Conservation (phyloP, 2,113 vertebrate species). For the Mus pahari region DNA sequence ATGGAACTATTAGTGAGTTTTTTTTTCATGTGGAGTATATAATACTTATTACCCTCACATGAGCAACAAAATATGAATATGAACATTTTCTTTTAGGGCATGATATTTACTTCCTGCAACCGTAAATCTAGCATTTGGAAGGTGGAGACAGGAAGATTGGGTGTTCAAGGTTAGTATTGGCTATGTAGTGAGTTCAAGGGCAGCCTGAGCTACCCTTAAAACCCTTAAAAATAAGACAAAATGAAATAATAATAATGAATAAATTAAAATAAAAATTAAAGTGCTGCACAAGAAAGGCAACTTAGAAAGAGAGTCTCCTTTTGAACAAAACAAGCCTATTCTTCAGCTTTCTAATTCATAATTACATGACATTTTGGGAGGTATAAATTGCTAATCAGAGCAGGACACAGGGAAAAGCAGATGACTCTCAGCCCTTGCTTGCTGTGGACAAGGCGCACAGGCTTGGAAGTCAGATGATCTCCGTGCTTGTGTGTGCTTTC, state of each 20-base stretch:
- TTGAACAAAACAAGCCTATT: neutral
- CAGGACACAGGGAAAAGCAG: neutral
- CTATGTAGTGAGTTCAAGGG: neutral
- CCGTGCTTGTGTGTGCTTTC: neutral
- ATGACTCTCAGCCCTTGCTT: fast-evolving
- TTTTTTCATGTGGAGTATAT: neutral
- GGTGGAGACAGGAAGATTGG: neutral
- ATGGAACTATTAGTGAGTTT: neutral
- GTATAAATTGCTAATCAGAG: neutral
- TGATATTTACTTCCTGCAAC: neutral
- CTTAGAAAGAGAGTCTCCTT: neutral
- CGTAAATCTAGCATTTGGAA: neutral
- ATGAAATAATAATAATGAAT: neutral
- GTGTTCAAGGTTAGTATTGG: neutral
- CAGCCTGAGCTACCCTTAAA: neutral
- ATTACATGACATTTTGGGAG: neutral
- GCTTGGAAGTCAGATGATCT: neutral
- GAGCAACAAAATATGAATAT: conserved; percentile 35
- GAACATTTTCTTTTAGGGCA: neutral
- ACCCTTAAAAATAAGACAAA: neutral
- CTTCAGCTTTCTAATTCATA: conserved; percentile 44
- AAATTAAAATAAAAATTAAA: neutral
- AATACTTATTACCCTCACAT: neutral
- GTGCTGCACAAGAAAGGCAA: neutral
- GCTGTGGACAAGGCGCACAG: neutral